phyloP scores from a whole-genome alignment of 2,888 invertebrate genomes.

The Plagodis pulveraria region DNA sequence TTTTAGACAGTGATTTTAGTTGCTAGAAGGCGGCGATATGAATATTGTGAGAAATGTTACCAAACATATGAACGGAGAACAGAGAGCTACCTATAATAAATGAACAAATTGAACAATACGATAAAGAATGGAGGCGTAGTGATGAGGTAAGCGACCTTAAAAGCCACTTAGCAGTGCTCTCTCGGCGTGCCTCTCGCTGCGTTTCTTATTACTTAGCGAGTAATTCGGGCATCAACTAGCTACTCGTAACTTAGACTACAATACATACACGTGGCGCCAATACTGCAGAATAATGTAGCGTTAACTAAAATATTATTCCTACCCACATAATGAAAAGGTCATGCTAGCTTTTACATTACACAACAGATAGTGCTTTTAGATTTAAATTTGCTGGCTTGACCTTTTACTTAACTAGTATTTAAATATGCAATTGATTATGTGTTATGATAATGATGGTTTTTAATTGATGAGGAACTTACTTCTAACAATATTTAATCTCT shows the following conservation, averaged over 20 bases:
- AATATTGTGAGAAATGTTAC: constrained; percentile 8
- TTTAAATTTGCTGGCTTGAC: too few species aligned
- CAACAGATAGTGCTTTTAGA: too few species aligned
- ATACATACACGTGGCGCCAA: constrained; percentile 16
- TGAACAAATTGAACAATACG: constrained; percentile 50
- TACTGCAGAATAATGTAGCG: not conserved
- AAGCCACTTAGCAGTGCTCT: constrained; percentile 77
- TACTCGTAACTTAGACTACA: constrained; percentile 12
- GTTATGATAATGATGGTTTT: too few species aligned
- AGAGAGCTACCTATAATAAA: constrained; percentile 53
- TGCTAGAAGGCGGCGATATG: too few species aligned
- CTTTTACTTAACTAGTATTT: too few species aligned
- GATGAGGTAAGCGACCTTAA: constrained; percentile 83
- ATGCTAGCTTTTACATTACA: too few species aligned
- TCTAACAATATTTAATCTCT: too few species aligned
- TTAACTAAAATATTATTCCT: not conserved
- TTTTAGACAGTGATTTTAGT: too few species aligned
- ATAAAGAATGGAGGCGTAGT: constrained; percentile 44
- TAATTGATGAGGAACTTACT: too few species aligned
- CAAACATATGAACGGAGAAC: constrained; percentile 57
- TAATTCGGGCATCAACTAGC: constrained; percentile 43
- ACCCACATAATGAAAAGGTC: not conserved
- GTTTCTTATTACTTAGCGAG: constrained; percentile 75
- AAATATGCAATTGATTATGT: too few species aligned
- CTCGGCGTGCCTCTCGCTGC: constrained; percentile 58